Evolutionary conservation across 2,113 vertebrate genomes (phyloP).

Genomic region (Anoplopoma fimbria): DNA sequence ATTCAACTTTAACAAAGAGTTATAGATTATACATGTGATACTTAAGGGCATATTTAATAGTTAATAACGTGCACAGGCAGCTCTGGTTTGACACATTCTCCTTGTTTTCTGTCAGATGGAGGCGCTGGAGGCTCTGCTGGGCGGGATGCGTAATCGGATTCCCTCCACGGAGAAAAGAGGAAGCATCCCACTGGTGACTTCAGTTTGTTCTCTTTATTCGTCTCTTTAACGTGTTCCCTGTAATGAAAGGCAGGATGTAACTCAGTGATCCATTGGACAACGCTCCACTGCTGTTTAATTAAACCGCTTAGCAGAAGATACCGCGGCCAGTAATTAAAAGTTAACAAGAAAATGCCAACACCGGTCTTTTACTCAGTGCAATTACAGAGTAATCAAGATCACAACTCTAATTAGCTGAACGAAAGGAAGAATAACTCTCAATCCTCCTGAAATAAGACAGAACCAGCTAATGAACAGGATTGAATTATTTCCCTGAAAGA

Average conservation of each 20-base stretch:
- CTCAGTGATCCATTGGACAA: neutral
- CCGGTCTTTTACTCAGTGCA: conserved; percentile 16
- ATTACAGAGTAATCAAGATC: conserved; percentile 48
- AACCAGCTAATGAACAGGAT: conserved; percentile 29
- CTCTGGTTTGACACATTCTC: neutral
- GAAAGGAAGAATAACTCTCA: no score
- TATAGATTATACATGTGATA: neutral
- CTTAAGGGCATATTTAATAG: no score
- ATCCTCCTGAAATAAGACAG: no score
- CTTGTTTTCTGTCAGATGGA: conserved; percentile 70
- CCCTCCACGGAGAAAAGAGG: conserved; percentile 80
- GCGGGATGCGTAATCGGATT: conserved; percentile 63
- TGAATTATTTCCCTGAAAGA: no score
- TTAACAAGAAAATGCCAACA: conserved; percentile 55
- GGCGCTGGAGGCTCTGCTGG: conserved; percentile 80
- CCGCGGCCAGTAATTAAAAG: conserved; percentile 66
- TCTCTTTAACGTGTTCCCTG: neutral
- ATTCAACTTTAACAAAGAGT: neutral
- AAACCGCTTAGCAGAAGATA: conserved; percentile 13
- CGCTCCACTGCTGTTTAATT: conserved; percentile 40
- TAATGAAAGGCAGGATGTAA: neutral
- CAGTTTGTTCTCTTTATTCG: neutral
- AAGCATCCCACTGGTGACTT: conserved; percentile 77
- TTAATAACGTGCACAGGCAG: no score
- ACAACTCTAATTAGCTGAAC: conserved; percentile 39